Conservation (phyloP, 37 sponge, comb jelly and placozoan species). For the Aphrocallistes beatrix region DNA sequence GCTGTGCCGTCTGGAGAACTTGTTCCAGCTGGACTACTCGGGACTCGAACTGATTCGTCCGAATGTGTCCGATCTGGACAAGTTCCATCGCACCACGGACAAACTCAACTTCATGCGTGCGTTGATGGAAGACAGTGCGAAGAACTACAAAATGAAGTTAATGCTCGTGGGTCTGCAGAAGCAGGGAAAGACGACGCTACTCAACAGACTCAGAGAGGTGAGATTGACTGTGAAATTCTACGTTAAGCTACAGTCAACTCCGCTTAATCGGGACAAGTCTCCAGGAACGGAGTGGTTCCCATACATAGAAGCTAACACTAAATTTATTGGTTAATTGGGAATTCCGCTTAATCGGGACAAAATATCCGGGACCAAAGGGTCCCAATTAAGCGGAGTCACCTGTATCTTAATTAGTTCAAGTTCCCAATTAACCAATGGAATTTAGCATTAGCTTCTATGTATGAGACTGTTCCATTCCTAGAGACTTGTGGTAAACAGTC, state of each 20-base stretch:
- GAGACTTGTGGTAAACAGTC: too few relatives aligned
- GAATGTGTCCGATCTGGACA: constrained; percentile 43
- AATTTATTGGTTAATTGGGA: too few relatives aligned
- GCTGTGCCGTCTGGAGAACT: constrained; percentile 54
- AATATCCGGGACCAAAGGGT: too few relatives aligned
- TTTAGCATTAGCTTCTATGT: too few relatives aligned
- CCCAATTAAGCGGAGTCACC: too few relatives aligned
- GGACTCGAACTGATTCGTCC: constrained; percentile 50
- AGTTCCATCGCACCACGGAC: constrained; percentile 42
- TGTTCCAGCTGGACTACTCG: constrained; percentile 65
- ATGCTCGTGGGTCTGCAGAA: constrained; percentile 80
- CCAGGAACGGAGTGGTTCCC: too few relatives aligned
- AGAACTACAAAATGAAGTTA: constrained; percentile 73
- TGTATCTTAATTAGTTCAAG: too few relatives aligned
- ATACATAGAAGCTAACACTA: too few relatives aligned
- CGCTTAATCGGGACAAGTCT: too few relatives aligned
- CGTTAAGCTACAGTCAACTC: too few relatives aligned
- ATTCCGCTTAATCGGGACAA: too few relatives aligned
- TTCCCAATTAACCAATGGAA: too few relatives aligned
- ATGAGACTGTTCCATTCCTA: background rate
- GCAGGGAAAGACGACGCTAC: constrained; percentile 77
- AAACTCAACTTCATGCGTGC: constrained; percentile 66
- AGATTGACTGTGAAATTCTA: constrained; percentile 24
- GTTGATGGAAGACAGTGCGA: constrained; percentile 65
- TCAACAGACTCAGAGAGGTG: constrained; percentile 48